Evolutionary conservation across 2,888 invertebrate genomes (phyloP).

Genomic region (Epirrhoe tristata): DNA sequence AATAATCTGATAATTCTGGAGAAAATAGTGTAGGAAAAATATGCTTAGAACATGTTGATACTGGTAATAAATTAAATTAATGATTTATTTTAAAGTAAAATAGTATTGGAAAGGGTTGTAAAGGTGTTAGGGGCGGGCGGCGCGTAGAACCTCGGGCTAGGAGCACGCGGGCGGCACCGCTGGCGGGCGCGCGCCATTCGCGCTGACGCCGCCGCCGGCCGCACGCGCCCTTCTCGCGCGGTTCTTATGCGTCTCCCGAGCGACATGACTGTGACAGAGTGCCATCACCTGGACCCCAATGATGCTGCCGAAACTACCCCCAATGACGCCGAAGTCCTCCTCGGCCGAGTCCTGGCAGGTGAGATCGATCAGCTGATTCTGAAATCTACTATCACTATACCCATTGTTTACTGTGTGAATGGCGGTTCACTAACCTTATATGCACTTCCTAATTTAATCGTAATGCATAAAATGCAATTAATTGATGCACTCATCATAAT

Average conservation of each 20-base stretch:
- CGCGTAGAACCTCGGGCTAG: slow-evolving; percentile 61
- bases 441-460: slow-evolving; percentile 41
- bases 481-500: slow-evolving; percentile 28
- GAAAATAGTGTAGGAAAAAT: not conserved
- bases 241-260: slow-evolving; percentile 75
- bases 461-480: slow-evolving; percentile 36
- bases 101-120: slow-evolving; percentile 42
- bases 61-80: not conserved
- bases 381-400: slow-evolving; percentile 45
- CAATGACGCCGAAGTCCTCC: slow-evolving; percentile 74
- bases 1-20: not conserved
- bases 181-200: slow-evolving; percentile 76
- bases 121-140: slow-evolving; percentile 67
- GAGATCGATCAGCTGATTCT: slow-evolving; percentile 67
- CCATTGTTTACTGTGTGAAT: slow-evolving; percentile 50
- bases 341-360: slow-evolving; percentile 82
- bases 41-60: not conserved
- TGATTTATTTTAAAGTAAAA: not conserved
- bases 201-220: slow-evolving; percentile 80
- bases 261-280: slow-evolving; percentile 81
- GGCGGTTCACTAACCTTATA: slow-evolving; percentile 46
- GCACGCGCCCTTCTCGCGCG: slow-evolving; percentile 75
- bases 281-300: slow-evolving; percentile 61
- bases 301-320: slow-evolving; percentile 54
- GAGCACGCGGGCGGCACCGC: slow-evolving; percentile 75